Conservation (phyloP, 2,113 vertebrate genomes). For the Caranx ignobilis region DNA sequence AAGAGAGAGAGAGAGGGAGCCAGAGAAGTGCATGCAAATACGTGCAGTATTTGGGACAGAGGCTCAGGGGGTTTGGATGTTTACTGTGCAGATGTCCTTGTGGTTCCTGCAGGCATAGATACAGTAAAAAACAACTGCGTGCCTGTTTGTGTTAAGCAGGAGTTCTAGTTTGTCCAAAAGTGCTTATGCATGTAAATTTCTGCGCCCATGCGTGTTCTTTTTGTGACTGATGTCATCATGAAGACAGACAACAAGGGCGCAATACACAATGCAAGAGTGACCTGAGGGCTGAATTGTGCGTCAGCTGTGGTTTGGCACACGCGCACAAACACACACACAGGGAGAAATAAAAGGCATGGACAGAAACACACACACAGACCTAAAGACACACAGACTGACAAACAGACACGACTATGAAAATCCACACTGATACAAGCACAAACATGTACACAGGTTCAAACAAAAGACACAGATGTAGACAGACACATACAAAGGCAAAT, state of each 20-base stretch:
- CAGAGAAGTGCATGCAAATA: conserved; percentile 44
- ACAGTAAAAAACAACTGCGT: conserved; percentile 41
- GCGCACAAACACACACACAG: conserved; percentile 29
- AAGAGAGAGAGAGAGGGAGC: conserved; percentile 13
- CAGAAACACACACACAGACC: conserved; percentile 35
- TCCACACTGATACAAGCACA: conserved; percentile 29
- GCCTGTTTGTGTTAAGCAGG: conserved; percentile 13
- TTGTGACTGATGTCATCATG: conserved; percentile 49
- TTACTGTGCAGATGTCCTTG: conserved; percentile 72
- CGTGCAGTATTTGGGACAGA: conserved; percentile 67
- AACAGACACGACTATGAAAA: conserved; percentile 35
- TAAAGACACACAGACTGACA: conserved; percentile 32
- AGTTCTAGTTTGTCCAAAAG: conserved; percentile 39
- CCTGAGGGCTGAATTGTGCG: conserved; percentile 45
- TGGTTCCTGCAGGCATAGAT: conserved; percentile 64
- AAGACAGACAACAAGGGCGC: conserved; percentile 52
- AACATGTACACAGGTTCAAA: conserved; percentile 30
- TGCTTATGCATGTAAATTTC: conserved; percentile 49
- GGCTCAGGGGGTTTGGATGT: conserved; percentile 62
- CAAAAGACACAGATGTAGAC: conserved; percentile 38
- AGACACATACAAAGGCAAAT: conserved; percentile 40
- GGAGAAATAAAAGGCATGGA: conserved; percentile 38
- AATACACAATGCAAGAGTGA: conserved; percentile 42
- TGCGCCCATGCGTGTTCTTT: conserved; percentile 17
- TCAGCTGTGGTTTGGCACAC: conserved; percentile 2